A percentile compares a stretch with the other conserved stretches of the same genome.
Conservation (phyloP, 2,113 vertebrate species). For the Jaculus jaculus region DNA sequence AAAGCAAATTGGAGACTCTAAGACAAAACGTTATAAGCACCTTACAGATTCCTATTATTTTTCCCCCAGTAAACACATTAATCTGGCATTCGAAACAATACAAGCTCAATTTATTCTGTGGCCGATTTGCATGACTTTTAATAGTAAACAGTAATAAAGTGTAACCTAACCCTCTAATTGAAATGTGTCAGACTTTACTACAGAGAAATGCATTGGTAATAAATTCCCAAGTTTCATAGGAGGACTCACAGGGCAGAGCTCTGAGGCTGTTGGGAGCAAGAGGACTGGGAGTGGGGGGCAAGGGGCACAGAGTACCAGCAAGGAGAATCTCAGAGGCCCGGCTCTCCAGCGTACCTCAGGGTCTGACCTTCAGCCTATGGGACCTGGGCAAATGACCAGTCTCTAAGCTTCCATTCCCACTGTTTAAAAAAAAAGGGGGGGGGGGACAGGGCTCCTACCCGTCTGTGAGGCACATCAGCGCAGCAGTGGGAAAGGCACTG, state of each 20-base stretch:
- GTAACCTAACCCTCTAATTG: slow-evolving; percentile 59
- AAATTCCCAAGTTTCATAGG: background rate
- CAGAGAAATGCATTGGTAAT: slow-evolving; percentile 6
- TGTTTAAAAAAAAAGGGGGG: background rate
- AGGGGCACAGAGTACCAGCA: background rate
- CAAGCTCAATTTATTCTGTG: background rate
- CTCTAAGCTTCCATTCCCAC: background rate
- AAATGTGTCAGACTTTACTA: slow-evolving; percentile 38
- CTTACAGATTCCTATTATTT: slow-evolving; percentile 22
- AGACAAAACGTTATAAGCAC: slow-evolving; percentile 1
- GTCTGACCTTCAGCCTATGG: background rate
- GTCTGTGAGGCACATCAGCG: fast-evolving
- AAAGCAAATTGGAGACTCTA: background rate
- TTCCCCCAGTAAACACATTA: slow-evolving; percentile 55
- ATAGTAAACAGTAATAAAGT: slow-evolving; percentile 60
- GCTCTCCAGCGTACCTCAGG: background rate
- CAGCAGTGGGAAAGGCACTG: fast-evolving
- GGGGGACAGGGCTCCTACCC: fast-evolving
- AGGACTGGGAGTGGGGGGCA: background rate
- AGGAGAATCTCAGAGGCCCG: background rate
- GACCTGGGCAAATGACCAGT: background rate
- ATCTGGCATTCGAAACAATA: slow-evolving; percentile 5
- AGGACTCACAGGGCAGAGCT: background rate
- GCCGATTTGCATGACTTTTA: slow-evolving; percentile 64
- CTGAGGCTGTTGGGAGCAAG: background rate